These are phyloP conservation scores for Lineus longissimus DNA, from an alignment of 1,140 invertebrate species.

Conservation along the genomic window DNA sequence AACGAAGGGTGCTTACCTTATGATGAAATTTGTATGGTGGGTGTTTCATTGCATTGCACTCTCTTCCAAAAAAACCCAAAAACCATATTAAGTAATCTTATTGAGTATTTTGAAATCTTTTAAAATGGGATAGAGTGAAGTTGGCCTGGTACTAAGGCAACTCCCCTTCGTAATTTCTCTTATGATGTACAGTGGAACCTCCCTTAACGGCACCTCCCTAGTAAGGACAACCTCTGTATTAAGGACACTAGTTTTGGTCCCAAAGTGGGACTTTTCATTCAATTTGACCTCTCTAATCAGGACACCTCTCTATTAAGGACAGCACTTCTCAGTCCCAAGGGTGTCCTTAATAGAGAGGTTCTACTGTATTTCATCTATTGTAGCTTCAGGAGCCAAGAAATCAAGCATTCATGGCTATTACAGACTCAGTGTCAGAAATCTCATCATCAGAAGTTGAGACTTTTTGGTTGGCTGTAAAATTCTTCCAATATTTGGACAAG, in stretches of 20 bases:
- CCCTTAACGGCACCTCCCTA: no score
- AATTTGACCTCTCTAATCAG: no score
- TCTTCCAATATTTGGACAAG: slow-evolving; percentile 60
- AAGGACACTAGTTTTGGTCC: no score
- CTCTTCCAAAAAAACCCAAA: background rate
- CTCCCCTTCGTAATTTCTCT: no score
- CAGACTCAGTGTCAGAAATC: slow-evolving; percentile 66
- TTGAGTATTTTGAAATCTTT: slow-evolving; percentile 2
- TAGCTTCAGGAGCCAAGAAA: background rate
- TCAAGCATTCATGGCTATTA: slow-evolving; percentile 58
- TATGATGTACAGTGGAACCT: no score
- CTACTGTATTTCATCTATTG: background rate
- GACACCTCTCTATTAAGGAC: no score
- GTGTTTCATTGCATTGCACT: background rate
- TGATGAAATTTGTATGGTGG: slow-evolving; percentile 55
- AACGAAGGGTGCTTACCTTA: slow-evolving; percentile 65
- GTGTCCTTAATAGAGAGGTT: no score
- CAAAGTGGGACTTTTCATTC: no score
- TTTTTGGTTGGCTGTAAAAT: slow-evolving; percentile 73
- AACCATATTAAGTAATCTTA: background rate
- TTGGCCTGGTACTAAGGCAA: no score
- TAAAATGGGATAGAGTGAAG: slow-evolving; percentile 1
- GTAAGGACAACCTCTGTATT: no score
- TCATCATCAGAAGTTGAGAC: slow-evolving; percentile 69
- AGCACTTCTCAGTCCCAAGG: no score